Conservation (phyloP, 2,797 vertebrate species). For the Argentina silus region DNA sequence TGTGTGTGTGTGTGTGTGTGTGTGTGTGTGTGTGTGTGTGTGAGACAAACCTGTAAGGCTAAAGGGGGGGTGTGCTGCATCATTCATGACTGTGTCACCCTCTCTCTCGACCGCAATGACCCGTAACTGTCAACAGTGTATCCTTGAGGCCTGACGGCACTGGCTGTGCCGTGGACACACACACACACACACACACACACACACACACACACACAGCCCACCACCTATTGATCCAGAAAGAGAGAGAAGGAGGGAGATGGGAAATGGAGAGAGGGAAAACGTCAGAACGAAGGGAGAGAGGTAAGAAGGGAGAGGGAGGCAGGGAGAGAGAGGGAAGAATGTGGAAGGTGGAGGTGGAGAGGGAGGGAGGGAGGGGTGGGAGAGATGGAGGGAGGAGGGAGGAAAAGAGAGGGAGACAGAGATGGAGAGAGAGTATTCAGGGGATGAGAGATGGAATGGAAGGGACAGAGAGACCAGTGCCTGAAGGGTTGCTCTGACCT, state of each 20-base stretch:
- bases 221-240: neutral
- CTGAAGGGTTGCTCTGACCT: slow-evolving; percentile 7
- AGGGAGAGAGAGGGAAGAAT: neutral
- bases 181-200: no score
- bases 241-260: neutral
- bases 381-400: neutral
- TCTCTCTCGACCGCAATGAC: slow-evolving; percentile 64
- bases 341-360: neutral
- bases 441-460: neutral
- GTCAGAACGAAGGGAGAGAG: neutral
- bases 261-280: neutral
- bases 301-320: neutral
- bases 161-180: slow-evolving; percentile 48
- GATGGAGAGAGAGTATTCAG: no score
- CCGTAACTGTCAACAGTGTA: slow-evolving; percentile 68
- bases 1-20: slow-evolving; percentile 11
- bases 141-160: slow-evolving; percentile 63
- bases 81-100: slow-evolving; percentile 72
- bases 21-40: slow-evolving; percentile 20
- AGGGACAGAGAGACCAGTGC: neutral
- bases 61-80: slow-evolving; percentile 59
- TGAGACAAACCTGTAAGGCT: neutral
- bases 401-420: neutral
- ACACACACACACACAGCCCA: no score
- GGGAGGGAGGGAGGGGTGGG: neutral